These are phyloP conservation scores for Trachelipus rathkii DNA, from an alignment of 1,140 invertebrate genomes.

Conservation along the genomic window DNA sequence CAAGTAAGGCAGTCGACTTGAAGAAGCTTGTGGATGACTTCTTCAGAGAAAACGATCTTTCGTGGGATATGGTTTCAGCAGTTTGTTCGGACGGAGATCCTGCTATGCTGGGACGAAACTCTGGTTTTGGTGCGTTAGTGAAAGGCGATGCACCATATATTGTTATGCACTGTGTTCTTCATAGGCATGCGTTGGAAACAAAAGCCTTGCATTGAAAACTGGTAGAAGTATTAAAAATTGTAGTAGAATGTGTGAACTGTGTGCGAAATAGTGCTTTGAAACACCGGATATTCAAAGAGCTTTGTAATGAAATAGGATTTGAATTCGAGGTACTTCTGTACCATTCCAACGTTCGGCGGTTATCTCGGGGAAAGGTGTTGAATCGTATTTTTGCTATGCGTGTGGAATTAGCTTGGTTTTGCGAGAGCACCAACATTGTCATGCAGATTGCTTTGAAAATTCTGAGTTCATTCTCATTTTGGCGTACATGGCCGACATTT, in stretches of 20 bases:
- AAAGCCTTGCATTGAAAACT: conserved; percentile 24
- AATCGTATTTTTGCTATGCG: too few species aligned
- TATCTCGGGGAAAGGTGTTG: too few species aligned
- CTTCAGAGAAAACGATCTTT: conserved; percentile 37
- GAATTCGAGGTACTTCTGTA: too few species aligned
- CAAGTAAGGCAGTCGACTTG: conserved; percentile 28
- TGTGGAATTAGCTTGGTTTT: too few species aligned
- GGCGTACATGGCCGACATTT: too few species aligned
- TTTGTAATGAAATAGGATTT: not conserved
- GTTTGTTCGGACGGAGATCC: conserved; percentile 36
- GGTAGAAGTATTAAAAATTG: conserved; percentile 22
- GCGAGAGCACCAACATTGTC: too few species aligned
- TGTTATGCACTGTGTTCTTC: conserved; percentile 29
- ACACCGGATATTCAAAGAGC: conserved; percentile 18
- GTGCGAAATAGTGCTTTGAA: not conserved
- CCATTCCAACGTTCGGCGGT: too few species aligned
- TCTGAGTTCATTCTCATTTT: too few species aligned
- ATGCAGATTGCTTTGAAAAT: too few species aligned
- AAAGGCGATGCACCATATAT: conserved; percentile 34
- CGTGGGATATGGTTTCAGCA: conserved; percentile 37
- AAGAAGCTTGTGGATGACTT: conserved; percentile 39
- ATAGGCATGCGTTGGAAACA: conserved; percentile 27
- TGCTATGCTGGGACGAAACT: conserved; percentile 33
- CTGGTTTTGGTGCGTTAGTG: conserved; percentile 35
- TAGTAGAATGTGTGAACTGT: conserved; percentile 5